A percentile compares a stretch with the other conserved stretches of the same genome.
These are phyloP conservation scores for Cyanoderma ruficeps DNA, from an alignment of 2,113 vertebrate genomes.

Conservation along the genomic window DNA sequence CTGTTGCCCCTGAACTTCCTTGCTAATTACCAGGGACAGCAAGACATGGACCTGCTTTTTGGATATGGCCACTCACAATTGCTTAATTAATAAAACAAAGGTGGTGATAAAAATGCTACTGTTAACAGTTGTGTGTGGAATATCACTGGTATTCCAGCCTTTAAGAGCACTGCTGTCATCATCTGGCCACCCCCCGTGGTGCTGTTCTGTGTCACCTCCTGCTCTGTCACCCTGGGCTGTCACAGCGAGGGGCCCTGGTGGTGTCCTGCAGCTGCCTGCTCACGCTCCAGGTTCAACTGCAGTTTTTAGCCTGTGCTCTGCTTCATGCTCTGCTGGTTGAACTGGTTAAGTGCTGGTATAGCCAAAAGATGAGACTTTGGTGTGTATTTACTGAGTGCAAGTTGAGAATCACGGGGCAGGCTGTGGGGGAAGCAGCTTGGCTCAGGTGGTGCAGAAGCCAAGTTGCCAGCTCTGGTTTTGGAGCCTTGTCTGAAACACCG, in stretches of 20 bases:
- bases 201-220: neutral
- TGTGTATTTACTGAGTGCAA: neutral
- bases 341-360: neutral
- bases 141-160: neutral
- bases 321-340: neutral
- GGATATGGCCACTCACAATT: neutral
- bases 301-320: neutral
- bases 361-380: neutral
- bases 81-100: neutral
- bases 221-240: neutral
- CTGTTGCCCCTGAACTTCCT: neutral
- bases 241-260: accelerated
- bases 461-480: neutral
- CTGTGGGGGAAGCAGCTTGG: neutral
- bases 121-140: neutral
- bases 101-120: neutral
- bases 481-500: neutral
- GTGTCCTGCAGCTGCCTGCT: neutral
- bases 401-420: neutral
- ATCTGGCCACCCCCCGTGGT: accelerated
- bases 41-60: neutral
- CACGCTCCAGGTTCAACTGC: accelerated
- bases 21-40: neutral
- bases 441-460: neutral
- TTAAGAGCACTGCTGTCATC: neutral